phyloP scores from a whole-genome alignment of 2,888 invertebrate species.

The Morpho helenor region DNA sequence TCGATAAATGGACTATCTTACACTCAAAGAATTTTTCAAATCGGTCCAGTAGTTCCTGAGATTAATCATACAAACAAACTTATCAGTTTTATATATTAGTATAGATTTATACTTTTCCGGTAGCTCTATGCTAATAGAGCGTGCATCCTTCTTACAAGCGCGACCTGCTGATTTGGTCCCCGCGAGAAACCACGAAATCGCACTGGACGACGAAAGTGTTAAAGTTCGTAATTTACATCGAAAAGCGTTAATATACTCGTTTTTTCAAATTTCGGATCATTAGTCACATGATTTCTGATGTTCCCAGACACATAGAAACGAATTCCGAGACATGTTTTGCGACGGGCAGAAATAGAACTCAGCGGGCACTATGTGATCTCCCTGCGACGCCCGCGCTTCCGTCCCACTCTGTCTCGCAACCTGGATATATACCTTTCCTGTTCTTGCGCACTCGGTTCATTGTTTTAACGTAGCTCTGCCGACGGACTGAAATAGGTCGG shows the following conservation, averaged over 20 bases:
- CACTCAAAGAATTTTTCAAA: too few species aligned
- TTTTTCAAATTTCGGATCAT: constrained; percentile 51
- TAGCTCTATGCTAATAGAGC: too few species aligned
- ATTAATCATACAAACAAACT: too few species aligned
- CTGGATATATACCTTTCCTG: constrained; percentile 60
- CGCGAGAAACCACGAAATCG: too few species aligned
- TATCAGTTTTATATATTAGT: too few species aligned
- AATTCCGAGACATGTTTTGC: constrained; percentile 77
- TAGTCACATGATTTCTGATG: constrained; percentile 75
- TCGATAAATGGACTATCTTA: too few species aligned
- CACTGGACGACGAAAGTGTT: too few species aligned
- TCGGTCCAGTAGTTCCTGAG: too few species aligned
- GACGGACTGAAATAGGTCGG: constrained; percentile 75
- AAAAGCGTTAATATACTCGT: neutral
- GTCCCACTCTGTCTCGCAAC: constrained; percentile 57
- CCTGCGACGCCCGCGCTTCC: constrained; percentile 53
- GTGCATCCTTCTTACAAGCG: too few species aligned
- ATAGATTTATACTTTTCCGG: too few species aligned
- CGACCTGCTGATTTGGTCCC: too few species aligned
- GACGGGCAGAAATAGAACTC: constrained; percentile 75
- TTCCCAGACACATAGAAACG: constrained; percentile 75
- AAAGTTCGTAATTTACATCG: neutral
- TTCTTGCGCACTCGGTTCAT: constrained; percentile 69
- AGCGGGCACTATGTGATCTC: constrained; percentile 72
- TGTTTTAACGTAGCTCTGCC: constrained; percentile 69